These are phyloP conservation scores for Oreochromis tanganicae DNA, from an alignment of 2,113 vertebrate genomes.

Conservation along the genomic window DNA sequence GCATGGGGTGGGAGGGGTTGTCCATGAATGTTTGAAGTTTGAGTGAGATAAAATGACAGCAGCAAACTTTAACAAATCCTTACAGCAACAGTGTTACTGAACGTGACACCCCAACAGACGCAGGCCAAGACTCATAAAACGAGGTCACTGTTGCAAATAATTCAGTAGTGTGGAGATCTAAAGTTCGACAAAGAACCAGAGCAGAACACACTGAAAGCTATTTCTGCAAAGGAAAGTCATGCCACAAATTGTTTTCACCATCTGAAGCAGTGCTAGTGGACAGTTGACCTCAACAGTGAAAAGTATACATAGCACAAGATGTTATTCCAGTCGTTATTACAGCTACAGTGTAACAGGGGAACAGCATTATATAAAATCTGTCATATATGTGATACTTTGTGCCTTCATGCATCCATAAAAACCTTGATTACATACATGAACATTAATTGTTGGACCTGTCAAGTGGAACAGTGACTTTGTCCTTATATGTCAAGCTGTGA, in stretches of 20 bases:
- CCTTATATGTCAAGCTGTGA: background rate
- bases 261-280: background rate
- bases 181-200: background rate
- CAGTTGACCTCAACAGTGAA: too few species aligned
- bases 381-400: background rate
- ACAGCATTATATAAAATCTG: background rate
- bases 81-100: background rate
- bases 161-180: background rate
- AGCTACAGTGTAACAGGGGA: fast-evolving
- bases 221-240: background rate
- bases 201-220: background rate
- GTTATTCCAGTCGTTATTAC: too few species aligned
- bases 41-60: background rate
- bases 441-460: background rate
- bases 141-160: background rate
- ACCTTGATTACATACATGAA: background rate
- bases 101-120: background rate
- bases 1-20: too few species aligned
- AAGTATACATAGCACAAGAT: too few species aligned
- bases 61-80: background rate
- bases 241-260: fast-evolving
- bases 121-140: background rate
- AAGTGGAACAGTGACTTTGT: background rate
- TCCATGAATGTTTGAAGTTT: background rate
- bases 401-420: background rate